Evolutionary conservation across 1,140 invertebrate genomes (phyloP), one percentile per base, ranked within the genome.

Genomic region (Zaprionus taronus): DNA sequence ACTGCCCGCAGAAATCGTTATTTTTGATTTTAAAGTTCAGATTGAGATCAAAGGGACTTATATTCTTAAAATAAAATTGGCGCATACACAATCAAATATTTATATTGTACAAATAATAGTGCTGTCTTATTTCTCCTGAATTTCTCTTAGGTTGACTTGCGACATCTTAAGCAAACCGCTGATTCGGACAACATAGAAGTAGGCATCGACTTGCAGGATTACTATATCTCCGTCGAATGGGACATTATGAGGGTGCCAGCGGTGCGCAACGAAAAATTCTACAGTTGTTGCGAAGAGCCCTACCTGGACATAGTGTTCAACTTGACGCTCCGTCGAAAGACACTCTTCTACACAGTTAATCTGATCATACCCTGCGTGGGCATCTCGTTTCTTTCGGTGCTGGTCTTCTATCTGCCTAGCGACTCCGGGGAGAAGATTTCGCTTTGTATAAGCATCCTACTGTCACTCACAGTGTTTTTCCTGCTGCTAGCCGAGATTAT

Each of bases 401-500:
- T 99, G 28, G 99, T 99, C 67, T 99, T 99, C 94, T 99, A 99
- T 93, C 93, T 99, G 80, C 99, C 99, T 38, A 99, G 98, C 60
- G 98, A 99, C 93, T 99, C 98, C 47, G 98, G 99, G 63, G 99
- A 99, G 93, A 99, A 99, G 92, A 96, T 99, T 81, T 98, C 98
- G 56, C 95, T 99, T 38, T 99, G 98, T 93, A 99, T 99, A 91
- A 99, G 98, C 76, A 99, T 99, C 93, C 95, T 99, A 64, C 96
- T 99, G 22, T 99, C 99, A 68, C 94, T 99, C 82, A 99, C 99
- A 91, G 98, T 99, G 94, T 99, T 99, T 95, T 99, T 99, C 94
- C 95, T 99, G 75, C 95, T 99, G 80, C 94, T 99, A 81, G 98
- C 97, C 80, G 98, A 99, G 94, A 99, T 99, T 92, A 99, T 99